Evolutionary conservation across 2,797 vertebrate species (phyloP), one percentile per base, ranked within the genome.

Genomic region (Sebastes diploproa): DNA sequence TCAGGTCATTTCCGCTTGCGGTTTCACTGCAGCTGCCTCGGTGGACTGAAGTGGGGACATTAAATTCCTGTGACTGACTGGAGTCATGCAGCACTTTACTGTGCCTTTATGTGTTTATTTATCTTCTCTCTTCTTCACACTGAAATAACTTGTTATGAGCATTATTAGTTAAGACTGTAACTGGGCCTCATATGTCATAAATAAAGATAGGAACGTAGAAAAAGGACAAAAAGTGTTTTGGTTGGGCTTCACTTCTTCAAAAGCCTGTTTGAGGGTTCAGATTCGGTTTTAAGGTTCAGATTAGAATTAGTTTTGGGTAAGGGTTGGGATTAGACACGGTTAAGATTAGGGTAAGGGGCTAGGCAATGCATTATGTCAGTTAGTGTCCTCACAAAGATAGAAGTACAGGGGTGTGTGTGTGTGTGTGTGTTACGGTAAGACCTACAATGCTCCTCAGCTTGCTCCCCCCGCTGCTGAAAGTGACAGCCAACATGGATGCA

Each of bases 401-500:
- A 46, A 46, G 42, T 18, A 46, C 16, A 46, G 1, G 32, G 1
- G 36, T 13, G 5, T 16, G 32, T 68, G 16, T 58, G 67, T 62
- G n/a, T 58, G 42, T 74, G n/a, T 59, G 42, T 74, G n/a, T 64
- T 59, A 2, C 3, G 2, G 7, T 59, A 30, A 72, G 11, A 96
- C 98, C 94, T 94, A 99, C 98, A 2, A 99, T 99, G 91, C 96
- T 98, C 80, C 98, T 96, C 84, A 97, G 93, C 80, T 91, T 95
- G 85, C 86, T 95, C 84, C 95, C 95, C 1, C 98, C 98, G 0
- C 98, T 99, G 27, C 98, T 99, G 94, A 99, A 99, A 74, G 98
- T 99, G 23, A 99, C 98, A 0, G 98, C 98, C 74, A 99, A 85
- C 97, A 99, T 99, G 52, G 98, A 98, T 1, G 98, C 98, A 23